Conservation (phyloP, 2,888 invertebrate species). For the Cremastinae sp. region DNA sequence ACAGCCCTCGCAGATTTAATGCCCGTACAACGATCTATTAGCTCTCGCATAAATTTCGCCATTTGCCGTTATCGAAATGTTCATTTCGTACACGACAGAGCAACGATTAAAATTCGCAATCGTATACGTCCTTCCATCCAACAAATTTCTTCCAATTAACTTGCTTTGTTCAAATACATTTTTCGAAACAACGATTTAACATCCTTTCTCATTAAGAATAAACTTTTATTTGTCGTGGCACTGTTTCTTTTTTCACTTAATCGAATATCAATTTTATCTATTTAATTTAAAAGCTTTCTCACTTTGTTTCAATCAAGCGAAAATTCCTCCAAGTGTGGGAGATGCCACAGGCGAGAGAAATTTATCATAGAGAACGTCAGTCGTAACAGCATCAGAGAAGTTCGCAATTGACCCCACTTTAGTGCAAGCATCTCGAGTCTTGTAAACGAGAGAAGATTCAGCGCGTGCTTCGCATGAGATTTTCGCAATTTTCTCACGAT, state of each 20-base stretch:
- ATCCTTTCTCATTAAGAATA: slow-evolving; percentile 5
- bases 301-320: slow-evolving; percentile 17
- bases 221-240: background rate
- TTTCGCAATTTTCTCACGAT: slow-evolving; percentile 63
- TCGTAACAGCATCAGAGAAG: slow-evolving; percentile 57
- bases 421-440: slow-evolving; percentile 57
- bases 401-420: slow-evolving; percentile 77
- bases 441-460: slow-evolving; percentile 57
- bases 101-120: too few relatives aligned
- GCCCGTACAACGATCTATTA: slow-evolving; percentile 32
- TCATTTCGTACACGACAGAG: slow-evolving; percentile 3
- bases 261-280: background rate
- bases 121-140: too few relatives aligned
- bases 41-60: slow-evolving; percentile 34
- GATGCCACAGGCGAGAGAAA: slow-evolving; percentile 68
- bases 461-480: slow-evolving; percentile 62
- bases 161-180: too few relatives aligned
- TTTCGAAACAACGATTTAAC: too few relatives aligned
- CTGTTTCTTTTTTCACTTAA: background rate
- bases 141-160: too few relatives aligned
- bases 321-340: slow-evolving; percentile 76
- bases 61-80: slow-evolving; percentile 16
- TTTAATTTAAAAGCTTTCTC: slow-evolving; percentile 13
- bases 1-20: slow-evolving; percentile 43
- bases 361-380: slow-evolving; percentile 63